A percentile compares a stretch with the other conserved stretches of the same genome.
Conservation (phyloP, 2,797 vertebrate genomes). For the Coregonus sp. region DNA sequence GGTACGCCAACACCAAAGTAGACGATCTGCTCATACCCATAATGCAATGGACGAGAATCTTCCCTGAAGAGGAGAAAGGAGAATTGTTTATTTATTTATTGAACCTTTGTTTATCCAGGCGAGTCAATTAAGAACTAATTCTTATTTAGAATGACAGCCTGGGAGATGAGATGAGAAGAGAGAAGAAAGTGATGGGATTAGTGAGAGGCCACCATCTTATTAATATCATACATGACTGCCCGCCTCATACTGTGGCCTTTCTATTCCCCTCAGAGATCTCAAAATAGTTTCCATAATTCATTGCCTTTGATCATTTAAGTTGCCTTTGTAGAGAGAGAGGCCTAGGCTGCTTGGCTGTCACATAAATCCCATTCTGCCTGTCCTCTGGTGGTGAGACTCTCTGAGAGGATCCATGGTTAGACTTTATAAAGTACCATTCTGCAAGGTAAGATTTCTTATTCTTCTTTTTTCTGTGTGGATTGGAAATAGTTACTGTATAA, state of each 20-base stretch:
- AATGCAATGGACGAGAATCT: slow-evolving; percentile 95
- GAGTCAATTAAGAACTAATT: no score
- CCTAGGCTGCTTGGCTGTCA: slow-evolving; percentile 33
- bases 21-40: slow-evolving; percentile 96
- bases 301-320: slow-evolving; percentile 68
- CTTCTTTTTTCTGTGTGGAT: not conserved
- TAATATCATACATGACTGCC: slow-evolving; percentile 76
- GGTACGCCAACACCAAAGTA: slow-evolving; percentile 91
- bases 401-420: slow-evolving; percentile 48
- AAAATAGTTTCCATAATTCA: slow-evolving; percentile 71
- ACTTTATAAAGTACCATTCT: slow-evolving; percentile 36
- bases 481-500: slow-evolving; percentile 36
- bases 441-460: slow-evolving; percentile 59
- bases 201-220: slow-evolving; percentile 61
- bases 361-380: slow-evolving; percentile 57
- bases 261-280: slow-evolving; percentile 56
- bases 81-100: no score
- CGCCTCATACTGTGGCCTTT: slow-evolving; percentile 57
- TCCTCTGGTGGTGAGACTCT: slow-evolving; percentile 59
- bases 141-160: no score
- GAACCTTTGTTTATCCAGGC: no score
- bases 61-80: slow-evolving; percentile 74
- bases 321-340: slow-evolving; percentile 51
- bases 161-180: slow-evolving; percentile 9
- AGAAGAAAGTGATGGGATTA: slow-evolving; percentile 51